These are phyloP conservation scores for Turdus rufiventris DNA, from an alignment of 2,113 vertebrate genomes.

Conservation along the genomic window DNA sequence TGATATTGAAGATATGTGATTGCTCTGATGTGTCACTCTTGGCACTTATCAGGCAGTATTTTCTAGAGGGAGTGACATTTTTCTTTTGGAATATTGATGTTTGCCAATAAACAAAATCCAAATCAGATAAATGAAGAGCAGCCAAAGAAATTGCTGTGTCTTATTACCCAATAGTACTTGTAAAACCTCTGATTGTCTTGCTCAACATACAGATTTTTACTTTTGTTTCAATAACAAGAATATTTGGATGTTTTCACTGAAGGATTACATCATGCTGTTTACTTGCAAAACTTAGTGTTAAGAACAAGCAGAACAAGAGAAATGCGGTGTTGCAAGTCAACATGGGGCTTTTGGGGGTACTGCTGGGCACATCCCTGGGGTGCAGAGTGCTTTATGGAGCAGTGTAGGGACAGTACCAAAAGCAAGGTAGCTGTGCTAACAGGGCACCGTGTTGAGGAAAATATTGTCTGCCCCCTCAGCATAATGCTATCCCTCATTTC, in stretches of 20 bases:
- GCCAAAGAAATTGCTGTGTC: background rate
- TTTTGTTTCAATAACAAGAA: background rate
- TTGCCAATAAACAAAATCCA: background rate
- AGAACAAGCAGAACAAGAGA: background rate
- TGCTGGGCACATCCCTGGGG: background rate
- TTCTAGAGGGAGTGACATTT: background rate
- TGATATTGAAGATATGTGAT: background rate
- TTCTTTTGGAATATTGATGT: background rate
- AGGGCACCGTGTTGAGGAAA: background rate
- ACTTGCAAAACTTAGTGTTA: background rate
- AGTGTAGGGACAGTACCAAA: background rate
- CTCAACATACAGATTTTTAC: background rate
- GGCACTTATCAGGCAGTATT: background rate
- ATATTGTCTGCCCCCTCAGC: background rate
- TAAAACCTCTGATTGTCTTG: background rate
- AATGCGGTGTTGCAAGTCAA: background rate
- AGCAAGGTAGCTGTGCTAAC: background rate
- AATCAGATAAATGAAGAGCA: background rate
- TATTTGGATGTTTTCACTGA: background rate
- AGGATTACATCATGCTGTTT: background rate
- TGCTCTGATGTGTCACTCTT: background rate
- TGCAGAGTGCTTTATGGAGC: accelerated
- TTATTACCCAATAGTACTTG: background rate
- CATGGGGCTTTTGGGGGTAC: accelerated
- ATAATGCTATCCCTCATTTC: background rate